phyloP scores from a whole-genome alignment of 2,113 vertebrate genomes.

The Trogon surrucura region DNA sequence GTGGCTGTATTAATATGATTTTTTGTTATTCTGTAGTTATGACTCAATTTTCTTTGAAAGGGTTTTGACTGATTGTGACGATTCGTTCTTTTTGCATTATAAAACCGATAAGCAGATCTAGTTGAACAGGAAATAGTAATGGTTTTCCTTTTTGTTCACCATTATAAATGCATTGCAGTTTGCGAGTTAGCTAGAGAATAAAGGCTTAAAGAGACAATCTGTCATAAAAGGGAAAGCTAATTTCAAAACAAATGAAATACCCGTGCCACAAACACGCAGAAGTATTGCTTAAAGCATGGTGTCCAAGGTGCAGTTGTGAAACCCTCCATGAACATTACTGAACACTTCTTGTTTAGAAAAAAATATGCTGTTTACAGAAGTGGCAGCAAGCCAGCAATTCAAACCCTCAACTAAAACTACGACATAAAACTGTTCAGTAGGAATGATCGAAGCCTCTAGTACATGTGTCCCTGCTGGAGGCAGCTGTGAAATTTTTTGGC shows the following conservation, averaged over 20 bases:
- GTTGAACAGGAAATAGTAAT: neutral
- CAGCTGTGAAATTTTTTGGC: neutral
- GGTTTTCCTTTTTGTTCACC: neutral
- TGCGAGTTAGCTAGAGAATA: neutral
- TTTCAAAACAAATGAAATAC: neutral
- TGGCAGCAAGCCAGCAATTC: neutral
- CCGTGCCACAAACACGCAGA: neutral
- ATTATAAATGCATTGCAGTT: neutral
- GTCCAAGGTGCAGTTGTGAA: neutral
- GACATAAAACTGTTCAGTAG: neutral
- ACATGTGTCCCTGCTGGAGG: neutral
- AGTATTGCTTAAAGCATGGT: neutral
- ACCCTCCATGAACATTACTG: neutral
- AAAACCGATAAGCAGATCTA: neutral
- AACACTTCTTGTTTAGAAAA: neutral
- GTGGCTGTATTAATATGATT: neutral
- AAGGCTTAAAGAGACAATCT: neutral
- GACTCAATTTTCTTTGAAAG: neutral
- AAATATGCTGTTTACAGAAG: neutral
- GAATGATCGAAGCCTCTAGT: neutral
- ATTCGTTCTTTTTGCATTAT: neutral
- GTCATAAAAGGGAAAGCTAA: neutral
- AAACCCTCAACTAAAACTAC: neutral
- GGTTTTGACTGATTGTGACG: neutral
- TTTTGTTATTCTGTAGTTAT: neutral